Percentiles rank a stretch among this genome's conserved stretches.
Conservation (phyloP, 2,797 vertebrate genomes). For the Pangasius larnaudii region DNA sequence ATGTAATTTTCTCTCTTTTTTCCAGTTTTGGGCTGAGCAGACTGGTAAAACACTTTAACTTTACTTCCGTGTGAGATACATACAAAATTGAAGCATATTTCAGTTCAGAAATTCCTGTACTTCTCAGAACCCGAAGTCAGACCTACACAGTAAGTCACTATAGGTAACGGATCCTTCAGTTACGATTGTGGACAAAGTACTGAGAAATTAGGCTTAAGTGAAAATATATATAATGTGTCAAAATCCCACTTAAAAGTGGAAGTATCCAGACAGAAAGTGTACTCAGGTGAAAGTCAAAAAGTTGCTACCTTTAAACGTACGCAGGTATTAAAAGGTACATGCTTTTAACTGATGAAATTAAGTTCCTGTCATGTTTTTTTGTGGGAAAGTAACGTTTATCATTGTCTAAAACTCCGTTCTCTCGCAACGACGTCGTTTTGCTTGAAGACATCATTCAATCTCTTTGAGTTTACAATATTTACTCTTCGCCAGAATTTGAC, state of each 20-base stretch:
- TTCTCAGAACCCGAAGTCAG: too few relatives aligned
- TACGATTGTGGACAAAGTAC: too few relatives aligned
- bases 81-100: neutral
- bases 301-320: neutral
- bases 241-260: neutral
- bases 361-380: neutral
- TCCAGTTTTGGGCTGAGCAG: neutral
- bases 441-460: neutral
- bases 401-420: neutral
- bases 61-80: neutral
- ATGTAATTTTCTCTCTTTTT: neutral
- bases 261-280: neutral
- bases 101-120: too few relatives aligned
- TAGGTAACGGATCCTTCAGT: too few relatives aligned
- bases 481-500: neutral
- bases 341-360: neutral
- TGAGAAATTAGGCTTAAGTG: too few relatives aligned
- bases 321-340: neutral
- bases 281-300: neutral
- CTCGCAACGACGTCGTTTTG: neutral
- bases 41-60: neutral
- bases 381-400: neutral
- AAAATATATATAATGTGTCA: neutral
- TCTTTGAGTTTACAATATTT: neutral
- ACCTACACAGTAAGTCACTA: too few relatives aligned